A percentile compares a stretch with the other conserved stretches of the same genome.
Conservation (phyloP, 2,888 invertebrate species). For the Ormia ochracea region DNA sequence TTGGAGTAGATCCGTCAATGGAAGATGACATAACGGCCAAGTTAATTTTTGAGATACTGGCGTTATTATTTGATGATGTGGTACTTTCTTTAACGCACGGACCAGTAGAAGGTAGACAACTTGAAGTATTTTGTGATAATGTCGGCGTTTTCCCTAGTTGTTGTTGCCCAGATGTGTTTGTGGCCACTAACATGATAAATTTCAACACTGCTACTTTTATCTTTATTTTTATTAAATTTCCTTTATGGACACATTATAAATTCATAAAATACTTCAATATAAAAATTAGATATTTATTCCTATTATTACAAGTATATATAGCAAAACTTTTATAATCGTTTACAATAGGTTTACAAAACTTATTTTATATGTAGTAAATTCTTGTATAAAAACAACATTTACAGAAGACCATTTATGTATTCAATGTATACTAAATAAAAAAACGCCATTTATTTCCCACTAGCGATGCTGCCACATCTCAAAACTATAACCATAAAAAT, state of each 20-base stretch:
- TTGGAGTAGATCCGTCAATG: constrained; percentile 27
- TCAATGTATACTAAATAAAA: constrained; percentile 49
- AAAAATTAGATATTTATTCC: background rate
- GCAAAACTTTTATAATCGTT: background rate
- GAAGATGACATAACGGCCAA: constrained; percentile 45
- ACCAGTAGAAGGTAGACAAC: constrained; percentile 25
- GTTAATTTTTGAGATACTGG: background rate
- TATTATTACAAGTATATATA: background rate
- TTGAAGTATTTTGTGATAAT: constrained; percentile 3
- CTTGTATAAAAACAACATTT: background rate
- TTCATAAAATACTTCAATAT: background rate
- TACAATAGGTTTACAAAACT: background rate
- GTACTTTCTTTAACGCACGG: background rate
- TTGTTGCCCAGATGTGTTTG: constrained; percentile 16
- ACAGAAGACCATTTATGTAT: constrained; percentile 30
- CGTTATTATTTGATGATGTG: constrained; percentile 1
- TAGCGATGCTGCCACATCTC: background rate
- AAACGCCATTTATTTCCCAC: constrained; percentile 38
- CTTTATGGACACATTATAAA: background rate
- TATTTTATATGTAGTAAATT: background rate
- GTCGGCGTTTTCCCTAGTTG: constrained; percentile 20
- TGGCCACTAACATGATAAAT: constrained; percentile 27
- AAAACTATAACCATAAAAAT: background rate
- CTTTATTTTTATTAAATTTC: no score
- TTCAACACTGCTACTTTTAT: background rate